phyloP scores from a whole-genome alignment of 2,113 vertebrate genomes.

The Phaetusa simplex region DNA sequence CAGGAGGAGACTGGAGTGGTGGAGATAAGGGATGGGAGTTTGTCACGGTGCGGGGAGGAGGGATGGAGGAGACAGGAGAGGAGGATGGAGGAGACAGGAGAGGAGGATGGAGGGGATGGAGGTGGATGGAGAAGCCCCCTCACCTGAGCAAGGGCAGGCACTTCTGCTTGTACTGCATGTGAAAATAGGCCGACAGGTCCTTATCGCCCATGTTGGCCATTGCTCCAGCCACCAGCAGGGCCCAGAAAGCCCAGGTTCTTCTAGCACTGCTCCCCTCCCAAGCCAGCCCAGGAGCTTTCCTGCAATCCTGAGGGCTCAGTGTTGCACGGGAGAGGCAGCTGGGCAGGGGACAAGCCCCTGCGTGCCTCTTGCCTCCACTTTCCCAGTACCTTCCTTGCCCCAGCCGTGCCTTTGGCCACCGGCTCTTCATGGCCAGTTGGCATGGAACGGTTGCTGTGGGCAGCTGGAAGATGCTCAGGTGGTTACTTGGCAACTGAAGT shows the following conservation, averaged over 20 bases:
- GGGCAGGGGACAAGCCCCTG: not conserved
- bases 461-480: rapidly evolving
- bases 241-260: not conserved
- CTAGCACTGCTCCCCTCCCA: not conserved
- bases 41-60: not conserved
- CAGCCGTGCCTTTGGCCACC: rapidly evolving
- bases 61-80: not conserved
- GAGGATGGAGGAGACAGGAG: not conserved
- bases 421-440: not conserved
- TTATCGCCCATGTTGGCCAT: slow-evolving; percentile 48
- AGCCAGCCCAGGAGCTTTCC: not conserved
- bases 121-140: not conserved
- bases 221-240: not conserved
- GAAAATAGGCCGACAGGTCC: slow-evolving; percentile 54
- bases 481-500: not conserved
- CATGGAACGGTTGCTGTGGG: not conserved
- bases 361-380: not conserved
- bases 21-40: too few relatives aligned
- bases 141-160: slow-evolving; percentile 63
- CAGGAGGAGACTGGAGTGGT: not conserved
- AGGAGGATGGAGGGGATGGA: not conserved
- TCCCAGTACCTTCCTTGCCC: not conserved
- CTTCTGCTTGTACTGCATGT: slow-evolving; percentile 36
- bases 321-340: rapidly evolving
- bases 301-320: not conserved